Conservation (phyloP, 2,113 vertebrate species). For the Falcunculus frontatus region DNA sequence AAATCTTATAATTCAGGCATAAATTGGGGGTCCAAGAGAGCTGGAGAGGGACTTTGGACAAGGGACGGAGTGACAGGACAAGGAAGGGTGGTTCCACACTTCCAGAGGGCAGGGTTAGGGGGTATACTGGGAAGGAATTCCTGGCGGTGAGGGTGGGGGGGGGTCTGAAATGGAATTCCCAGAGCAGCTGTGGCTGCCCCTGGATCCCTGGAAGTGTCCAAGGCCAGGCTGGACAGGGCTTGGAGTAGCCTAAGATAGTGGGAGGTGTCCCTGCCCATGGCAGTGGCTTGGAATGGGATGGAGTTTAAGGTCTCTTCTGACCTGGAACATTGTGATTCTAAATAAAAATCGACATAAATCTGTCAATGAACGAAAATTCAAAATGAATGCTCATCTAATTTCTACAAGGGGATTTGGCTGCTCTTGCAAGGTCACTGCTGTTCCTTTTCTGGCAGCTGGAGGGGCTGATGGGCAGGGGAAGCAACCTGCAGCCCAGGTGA, state of each 20-base stretch:
- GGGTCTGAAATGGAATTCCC: background rate
- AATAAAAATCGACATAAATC: background rate
- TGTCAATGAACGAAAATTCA: background rate
- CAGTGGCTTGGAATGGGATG: too few relatives aligned
- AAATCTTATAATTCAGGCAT: background rate
- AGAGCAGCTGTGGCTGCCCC: background rate
- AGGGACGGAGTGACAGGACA: background rate
- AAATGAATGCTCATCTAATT: background rate
- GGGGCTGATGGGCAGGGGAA: background rate
- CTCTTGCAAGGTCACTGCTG: background rate
- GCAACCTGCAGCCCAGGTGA: rapidly evolving
- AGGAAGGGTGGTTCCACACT: background rate
- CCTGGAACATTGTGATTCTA: rapidly evolving
- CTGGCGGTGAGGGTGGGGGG: background rate
- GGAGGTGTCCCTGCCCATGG: too few relatives aligned
- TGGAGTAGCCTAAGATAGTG: background rate
- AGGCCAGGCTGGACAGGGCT: background rate
- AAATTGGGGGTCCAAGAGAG: background rate
- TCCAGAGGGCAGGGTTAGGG: background rate
- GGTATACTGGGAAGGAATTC: background rate
- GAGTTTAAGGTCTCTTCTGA: too few relatives aligned
- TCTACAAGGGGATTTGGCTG: background rate
- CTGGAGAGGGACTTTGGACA: background rate
- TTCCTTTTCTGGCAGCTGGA: background rate
- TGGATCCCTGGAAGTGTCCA: background rate